Percentiles rank a stretch among this genome's conserved stretches.
phyloP scores from a whole-genome alignment of 1,140 invertebrate genomes.

The Psix sp. region DNA sequence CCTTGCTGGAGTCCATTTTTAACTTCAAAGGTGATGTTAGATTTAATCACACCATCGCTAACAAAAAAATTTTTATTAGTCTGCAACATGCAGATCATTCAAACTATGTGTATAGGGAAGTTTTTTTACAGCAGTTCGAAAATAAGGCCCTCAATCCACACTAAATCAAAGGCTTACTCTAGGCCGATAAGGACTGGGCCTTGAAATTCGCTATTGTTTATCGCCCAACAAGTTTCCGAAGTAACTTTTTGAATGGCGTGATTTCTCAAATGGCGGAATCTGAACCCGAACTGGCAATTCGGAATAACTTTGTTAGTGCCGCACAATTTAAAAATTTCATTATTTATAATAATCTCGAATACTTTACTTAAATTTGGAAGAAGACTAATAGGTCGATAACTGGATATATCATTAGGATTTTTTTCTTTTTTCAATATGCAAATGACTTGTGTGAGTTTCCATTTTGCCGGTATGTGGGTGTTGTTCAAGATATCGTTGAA shows the following conservation, averaged over 20 bases:
- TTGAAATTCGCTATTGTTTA: not conserved
- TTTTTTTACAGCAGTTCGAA: conserved; percentile 2
- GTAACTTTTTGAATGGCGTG: conserved; percentile 11
- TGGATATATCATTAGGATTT: conserved; percentile 2
- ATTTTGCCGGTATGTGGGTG: too few species aligned
- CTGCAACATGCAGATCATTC: conserved; percentile 11
- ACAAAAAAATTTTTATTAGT: conserved; percentile 17
- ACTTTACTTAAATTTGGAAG: conserved; percentile 27
- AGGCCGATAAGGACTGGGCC: not conserved
- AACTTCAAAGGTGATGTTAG: conserved; percentile 15
- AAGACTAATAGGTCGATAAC: conserved; percentile 15
- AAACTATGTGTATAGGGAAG: conserved; percentile 1
- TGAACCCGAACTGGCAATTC: conserved; percentile 22
- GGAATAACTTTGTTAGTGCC: conserved; percentile 15
- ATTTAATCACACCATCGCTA: not conserved
- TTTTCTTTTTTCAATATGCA: conserved; percentile 18
- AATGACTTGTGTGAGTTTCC: conserved; percentile 11
- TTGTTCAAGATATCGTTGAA: too few species aligned
- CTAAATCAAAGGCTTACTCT: conserved; percentile 9
- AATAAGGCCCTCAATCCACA: not conserved
- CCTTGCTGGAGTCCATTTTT: conserved; percentile 24
- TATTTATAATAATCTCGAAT: conserved; percentile 8
- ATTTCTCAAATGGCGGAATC: conserved; percentile 4
- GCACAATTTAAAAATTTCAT: not conserved
- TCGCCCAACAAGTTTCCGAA: conserved; percentile 5